Evolutionary conservation across 2,797 vertebrate genomes (phyloP).

Genomic region (Chiroxiphia lanceolata): DNA sequence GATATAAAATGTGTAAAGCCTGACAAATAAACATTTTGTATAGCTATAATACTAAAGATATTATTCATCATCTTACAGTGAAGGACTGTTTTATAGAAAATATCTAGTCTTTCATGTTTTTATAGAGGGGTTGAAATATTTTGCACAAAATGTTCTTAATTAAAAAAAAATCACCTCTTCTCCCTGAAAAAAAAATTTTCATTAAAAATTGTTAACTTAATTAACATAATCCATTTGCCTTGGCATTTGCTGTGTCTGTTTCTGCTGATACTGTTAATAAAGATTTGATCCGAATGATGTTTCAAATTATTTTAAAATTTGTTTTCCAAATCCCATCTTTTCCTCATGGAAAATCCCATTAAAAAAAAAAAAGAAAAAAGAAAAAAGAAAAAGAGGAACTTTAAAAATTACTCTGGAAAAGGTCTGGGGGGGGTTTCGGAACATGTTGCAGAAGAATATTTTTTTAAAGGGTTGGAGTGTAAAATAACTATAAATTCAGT

Average conservation of each 20-base stretch:
- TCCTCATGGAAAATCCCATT: background rate
- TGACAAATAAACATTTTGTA: background rate
- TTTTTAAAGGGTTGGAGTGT: background rate
- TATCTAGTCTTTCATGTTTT: background rate
- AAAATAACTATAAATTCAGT: background rate
- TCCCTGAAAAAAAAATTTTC: background rate
- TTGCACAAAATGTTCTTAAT: background rate
- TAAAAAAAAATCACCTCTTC: background rate
- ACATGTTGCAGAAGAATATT: background rate
- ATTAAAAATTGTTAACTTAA: slow-evolving; percentile 29
- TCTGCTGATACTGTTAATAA: slow-evolving; percentile 26
- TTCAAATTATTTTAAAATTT: slow-evolving; percentile 15
- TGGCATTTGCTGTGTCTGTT: background rate
- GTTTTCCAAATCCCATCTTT: background rate
- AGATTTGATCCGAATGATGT: slow-evolving; percentile 16
- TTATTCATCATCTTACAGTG: background rate
- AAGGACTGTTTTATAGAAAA: background rate
- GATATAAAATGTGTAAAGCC: background rate
- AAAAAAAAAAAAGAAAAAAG: background rate
- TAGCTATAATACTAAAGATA: background rate
- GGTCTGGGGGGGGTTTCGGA: background rate
- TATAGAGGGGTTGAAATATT: background rate
- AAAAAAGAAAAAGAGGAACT: background rate
- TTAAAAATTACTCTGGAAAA: background rate
- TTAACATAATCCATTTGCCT: slow-evolving; percentile 38